A percentile compares a stretch with the other conserved stretches of the same genome.
Evolutionary conservation across 2,888 invertebrate species (phyloP).

Genomic region (Agrilus cyanescens): DNA sequence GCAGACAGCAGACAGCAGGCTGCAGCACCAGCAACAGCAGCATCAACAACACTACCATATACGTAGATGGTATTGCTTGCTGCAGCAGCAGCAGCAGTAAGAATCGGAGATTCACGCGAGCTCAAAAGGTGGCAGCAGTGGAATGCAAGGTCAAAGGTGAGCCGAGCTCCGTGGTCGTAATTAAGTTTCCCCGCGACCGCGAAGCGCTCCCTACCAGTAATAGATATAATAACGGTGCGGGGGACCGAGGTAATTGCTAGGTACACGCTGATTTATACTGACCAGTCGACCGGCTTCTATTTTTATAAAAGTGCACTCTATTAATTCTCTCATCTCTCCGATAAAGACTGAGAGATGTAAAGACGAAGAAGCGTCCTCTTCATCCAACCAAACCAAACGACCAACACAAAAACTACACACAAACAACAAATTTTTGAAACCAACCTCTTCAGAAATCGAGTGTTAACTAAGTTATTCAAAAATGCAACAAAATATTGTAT

Average conservation of each 20-base stretch:
- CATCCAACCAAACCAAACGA: too few species aligned
- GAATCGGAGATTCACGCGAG: slow-evolving; percentile 16
- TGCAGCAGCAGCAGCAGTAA: slow-evolving; percentile 1
- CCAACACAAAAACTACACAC: too few species aligned
- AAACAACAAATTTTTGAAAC: too few species aligned
- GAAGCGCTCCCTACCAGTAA: slow-evolving; percentile 35
- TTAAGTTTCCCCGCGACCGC: slow-evolving; percentile 35
- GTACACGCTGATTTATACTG: slow-evolving; percentile 35
- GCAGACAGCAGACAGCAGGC: too few species aligned
- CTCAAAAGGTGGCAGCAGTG: slow-evolving; percentile 33
- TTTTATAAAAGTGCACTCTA: slow-evolving; percentile 22
- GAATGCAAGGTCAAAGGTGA: slow-evolving; percentile 36
- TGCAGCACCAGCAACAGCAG: too few species aligned
- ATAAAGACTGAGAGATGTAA: neutral
- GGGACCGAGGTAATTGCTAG: slow-evolving; percentile 34
- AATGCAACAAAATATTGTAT: too few species aligned
- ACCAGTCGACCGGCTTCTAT: slow-evolving; percentile 21
- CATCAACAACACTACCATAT: too few species aligned
- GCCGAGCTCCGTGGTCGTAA: slow-evolving; percentile 33
- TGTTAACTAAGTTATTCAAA: too few species aligned
- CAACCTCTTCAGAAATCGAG: too few species aligned
- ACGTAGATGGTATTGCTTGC: neutral
- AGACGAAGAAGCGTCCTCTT: too few species aligned
- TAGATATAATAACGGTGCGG: slow-evolving; percentile 39
- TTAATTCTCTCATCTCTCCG: slow-evolving; percentile 17